Evolutionary conservation across 2,113 vertebrate genomes (phyloP), one percentile per base, ranked within the genome.

Genomic region (Upupa epops): DNA sequence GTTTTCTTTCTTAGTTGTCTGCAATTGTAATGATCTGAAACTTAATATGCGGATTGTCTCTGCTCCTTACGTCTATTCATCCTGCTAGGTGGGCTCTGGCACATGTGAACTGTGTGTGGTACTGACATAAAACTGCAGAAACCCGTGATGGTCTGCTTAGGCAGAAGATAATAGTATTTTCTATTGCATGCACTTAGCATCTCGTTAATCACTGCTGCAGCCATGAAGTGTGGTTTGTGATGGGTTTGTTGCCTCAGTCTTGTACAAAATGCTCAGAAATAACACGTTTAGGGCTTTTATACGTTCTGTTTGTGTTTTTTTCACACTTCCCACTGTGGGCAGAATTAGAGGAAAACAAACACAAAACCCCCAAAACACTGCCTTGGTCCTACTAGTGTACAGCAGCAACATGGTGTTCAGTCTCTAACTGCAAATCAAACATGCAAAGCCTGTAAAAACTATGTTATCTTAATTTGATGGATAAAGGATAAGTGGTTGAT

Each of bases 131-230:
- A 52, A 24, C 5, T 63, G 20, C 37, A 70, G 74, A 78, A 60
- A 69, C 20, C 56, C 6, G 4, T 75, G 45, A 36, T 32, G 64
- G 8, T 46, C n/a, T 31, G 36, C 52, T 66, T 68, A 63, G 11
- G 42, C 11, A 93, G 45, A 75, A 89, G 86, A 42, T 34, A 76
- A 36, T n/a, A 28, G 5, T 59, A 40, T 48, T 80, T 82, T 91
- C 61, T 81, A 4, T 46, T 90, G 40, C 15, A 42, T 58, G n/a
- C 31, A 86, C 16, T 88, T 86, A 90, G 6, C 14, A 25, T 79
- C 49, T 89, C 70, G 82, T 91, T 90, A 86, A 88, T 86, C 86
- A 54, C 16, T 84, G 31, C 36, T 79, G 46, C 59, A 65, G 58
- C 66, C 55, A 29, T 3, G 2, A 46, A 49, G 29, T 63, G 36